Base-by-base conservation (phyloP, 1,140 invertebrate species). In the Papilio dardanus region DNA sequence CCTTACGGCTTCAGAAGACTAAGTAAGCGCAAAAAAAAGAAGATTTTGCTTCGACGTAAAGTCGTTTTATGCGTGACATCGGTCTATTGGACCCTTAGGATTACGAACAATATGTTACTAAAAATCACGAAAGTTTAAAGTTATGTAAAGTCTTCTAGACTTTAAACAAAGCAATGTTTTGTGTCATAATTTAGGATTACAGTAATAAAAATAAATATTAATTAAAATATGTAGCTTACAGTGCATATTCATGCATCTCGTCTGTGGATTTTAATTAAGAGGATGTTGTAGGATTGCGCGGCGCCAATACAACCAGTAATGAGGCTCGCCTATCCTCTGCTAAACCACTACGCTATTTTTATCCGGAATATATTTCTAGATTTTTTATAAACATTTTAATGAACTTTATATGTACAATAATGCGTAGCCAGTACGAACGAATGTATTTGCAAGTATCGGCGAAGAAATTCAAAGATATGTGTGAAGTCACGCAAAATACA, bases 261-360 rank as follows among this genome's bases (percentile, higher is more conserved):
- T 62, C 24, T 28, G 54, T 62, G 24, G 28, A 28, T 62, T 28
- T 62, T 62, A 62, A 62, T 62, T 62, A 62, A 62, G 54, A 62
- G 54, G 54, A 28, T 62, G 24, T 10, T 14, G 24, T 28, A 28
- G 54, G 54, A 28, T 24, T 62, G 2, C 21, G 3, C 24, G 54
- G 24, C 54, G 10, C 24, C 54, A 28, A 62, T 62, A 62, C 54
- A 62, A 62, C 24, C 30, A 21, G 54, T 62, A 62, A 62, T 62
- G 54, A 62, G 54, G 24, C 54, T 14, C 54, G 24, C 21, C 54
- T 62, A 8, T 28, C 54, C 21, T 58, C 50, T 30, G 24, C 28
- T 30, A 62, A 10, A 54, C 30, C 21, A 14, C 7, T 58, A 24
- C 28, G 21, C 21, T 24, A 28, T 62, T 62, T 62, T 28, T 28